These are phyloP conservation scores for Solenopsis fugax DNA, from an alignment of 1,140 invertebrate genomes.

Conservation along the genomic window DNA sequence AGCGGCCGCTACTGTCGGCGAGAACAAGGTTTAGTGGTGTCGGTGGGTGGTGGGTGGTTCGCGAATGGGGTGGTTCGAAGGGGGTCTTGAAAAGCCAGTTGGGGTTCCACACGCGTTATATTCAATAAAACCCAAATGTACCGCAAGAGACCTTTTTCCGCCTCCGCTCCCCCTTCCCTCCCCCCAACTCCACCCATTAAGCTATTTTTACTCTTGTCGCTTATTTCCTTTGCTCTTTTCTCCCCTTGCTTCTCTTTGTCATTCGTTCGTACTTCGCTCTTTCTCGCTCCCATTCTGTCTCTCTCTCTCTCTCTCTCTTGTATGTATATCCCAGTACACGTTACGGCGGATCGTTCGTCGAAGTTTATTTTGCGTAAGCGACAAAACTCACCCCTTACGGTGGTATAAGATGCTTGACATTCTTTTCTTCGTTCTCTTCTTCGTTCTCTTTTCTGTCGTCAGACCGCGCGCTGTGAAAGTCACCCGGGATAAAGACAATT, in stretches of 20 bases:
- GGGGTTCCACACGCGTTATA: conserved; percentile 75
- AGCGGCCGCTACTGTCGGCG: conserved; percentile 38
- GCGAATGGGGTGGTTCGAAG: conserved; percentile 47
- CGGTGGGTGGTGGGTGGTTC: conserved; percentile 12
- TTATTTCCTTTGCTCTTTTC: conserved; percentile 48
- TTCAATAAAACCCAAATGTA: conserved; percentile 84
- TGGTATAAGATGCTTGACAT: conserved; percentile 59
- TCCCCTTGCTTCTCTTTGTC: background rate
- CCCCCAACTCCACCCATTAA: conserved; percentile 22
- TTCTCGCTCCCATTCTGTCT: background rate
- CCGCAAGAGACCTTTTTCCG: conserved; percentile 77
- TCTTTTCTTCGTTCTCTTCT: conserved; percentile 56
- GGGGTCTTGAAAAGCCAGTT: conserved; percentile 73
- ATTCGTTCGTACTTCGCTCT: background rate
- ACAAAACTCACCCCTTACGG: conserved; percentile 66
- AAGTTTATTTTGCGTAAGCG: conserved; percentile 76
- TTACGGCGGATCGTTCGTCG: conserved; percentile 67
- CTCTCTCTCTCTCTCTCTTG: background rate
- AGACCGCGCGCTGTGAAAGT: conserved; percentile 55
- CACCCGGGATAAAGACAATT: conserved; percentile 70
- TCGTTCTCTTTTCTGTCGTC: conserved; percentile 26
- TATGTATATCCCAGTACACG: background rate
- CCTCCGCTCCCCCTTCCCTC: background rate
- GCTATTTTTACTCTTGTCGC: conserved; percentile 68
- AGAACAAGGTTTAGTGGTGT: conserved; percentile 39